Conservation (phyloP, 2,888 invertebrate genomes). For the Sminthurides aquaticus region DNA sequence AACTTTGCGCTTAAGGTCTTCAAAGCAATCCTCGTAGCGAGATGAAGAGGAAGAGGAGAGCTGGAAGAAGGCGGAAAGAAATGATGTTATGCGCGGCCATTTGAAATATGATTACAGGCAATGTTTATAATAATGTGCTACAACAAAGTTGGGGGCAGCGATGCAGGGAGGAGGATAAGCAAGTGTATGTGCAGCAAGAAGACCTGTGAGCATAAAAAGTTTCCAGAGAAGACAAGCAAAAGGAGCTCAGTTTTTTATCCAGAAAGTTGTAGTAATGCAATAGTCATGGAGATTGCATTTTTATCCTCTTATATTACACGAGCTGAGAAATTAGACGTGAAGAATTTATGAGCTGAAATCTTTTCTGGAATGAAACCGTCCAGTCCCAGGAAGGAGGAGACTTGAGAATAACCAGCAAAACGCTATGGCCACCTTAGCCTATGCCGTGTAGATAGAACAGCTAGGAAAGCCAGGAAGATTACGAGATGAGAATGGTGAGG, state of each 20-base stretch:
- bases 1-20: no score
- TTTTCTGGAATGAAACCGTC: neutral
- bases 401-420: slow-evolving; percentile 1
- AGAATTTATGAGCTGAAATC: slow-evolving; percentile 23
- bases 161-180: neutral
- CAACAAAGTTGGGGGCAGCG: neutral
- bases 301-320: slow-evolving; percentile 22
- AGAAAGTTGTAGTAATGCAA: slow-evolving; percentile 14
- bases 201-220: no score
- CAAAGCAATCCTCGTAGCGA: no score
- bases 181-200: neutral
- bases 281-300: slow-evolving; percentile 22
- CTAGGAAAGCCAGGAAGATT: no score
- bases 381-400: slow-evolving; percentile 12
- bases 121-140: neutral
- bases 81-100: neutral
- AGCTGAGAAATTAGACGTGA: slow-evolving; percentile 26
- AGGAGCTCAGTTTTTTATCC: neutral
- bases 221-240: no score
- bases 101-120: neutral
- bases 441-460: no score
- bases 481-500: neutral
- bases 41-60: neutral
- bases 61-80: neutral
- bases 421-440: neutral